Conservation (phyloP, 53 echinoderm and acorn worm genomes). For the Echinometra lucunter region DNA sequence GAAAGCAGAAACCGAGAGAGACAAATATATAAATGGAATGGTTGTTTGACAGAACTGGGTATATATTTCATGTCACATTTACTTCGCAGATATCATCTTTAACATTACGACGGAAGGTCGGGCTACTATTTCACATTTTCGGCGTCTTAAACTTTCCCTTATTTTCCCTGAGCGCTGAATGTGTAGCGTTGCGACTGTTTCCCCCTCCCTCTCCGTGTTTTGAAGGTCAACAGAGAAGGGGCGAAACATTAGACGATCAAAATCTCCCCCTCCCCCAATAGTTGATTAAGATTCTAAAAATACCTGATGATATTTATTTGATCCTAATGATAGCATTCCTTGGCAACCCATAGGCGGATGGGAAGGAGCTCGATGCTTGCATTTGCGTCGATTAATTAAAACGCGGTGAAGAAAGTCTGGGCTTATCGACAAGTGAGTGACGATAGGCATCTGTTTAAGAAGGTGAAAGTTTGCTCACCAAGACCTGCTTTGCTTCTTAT, state of each 20-base stretch:
- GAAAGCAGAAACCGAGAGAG: conserved; percentile 44
- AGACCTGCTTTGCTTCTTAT: neutral
- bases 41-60: conserved; percentile 62
- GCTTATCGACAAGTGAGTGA: neutral
- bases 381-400: conserved; percentile 54
- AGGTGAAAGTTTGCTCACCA: neutral
- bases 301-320: conserved; percentile 68
- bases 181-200: neutral
- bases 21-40: conserved; percentile 1
- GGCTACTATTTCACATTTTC: conserved; percentile 48
- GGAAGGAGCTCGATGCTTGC: neutral
- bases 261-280: conserved; percentile 14
- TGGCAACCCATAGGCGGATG: no score
- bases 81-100: conserved; percentile 68
- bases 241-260: conserved; percentile 38
- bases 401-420: neutral
- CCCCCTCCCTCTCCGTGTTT: conserved; percentile 8
- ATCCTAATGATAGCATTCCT: conserved; percentile 61
- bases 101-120: conserved; percentile 61
- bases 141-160: conserved; percentile 39
- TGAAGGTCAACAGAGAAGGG: conserved; percentile 52
- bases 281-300: conserved; percentile 54
- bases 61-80: conserved; percentile 64
- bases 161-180: neutral
- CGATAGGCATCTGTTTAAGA: neutral